These are phyloP conservation scores for Heterocephalus glaber DNA, from an alignment of 2,113 vertebrate genomes.

Conservation along the genomic window DNA sequence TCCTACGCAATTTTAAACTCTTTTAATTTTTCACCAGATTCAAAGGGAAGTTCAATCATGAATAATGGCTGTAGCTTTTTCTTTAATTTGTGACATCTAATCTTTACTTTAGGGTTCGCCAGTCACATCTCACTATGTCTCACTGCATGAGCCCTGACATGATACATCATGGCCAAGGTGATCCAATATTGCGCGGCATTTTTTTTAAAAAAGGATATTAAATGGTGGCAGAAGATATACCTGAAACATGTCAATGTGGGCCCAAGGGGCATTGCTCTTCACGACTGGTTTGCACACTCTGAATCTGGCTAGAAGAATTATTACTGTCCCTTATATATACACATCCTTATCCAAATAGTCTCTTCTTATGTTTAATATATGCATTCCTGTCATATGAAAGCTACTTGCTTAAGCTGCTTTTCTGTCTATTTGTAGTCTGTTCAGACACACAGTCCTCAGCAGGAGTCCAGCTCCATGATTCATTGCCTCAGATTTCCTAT, in stretches of 20 bases:
- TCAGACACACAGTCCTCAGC: constrained; percentile 87
- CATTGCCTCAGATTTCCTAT: constrained; percentile 89
- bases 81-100: constrained; percentile 74
- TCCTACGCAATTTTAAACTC: constrained; percentile 50
- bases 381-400: constrained; percentile 83
- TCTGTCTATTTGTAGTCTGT: constrained; percentile 87
- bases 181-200: constrained; percentile 70
- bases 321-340: constrained; percentile 62
- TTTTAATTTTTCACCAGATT: constrained; percentile 56
- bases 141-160: constrained; percentile 45
- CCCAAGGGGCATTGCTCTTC: constrained; percentile 58
- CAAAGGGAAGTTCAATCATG: constrained; percentile 35
- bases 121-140: constrained; percentile 58
- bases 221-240: constrained; percentile 52
- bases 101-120: constrained; percentile 43
- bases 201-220: constrained; percentile 68
- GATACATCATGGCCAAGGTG: constrained; percentile 42
- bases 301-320: constrained; percentile 64
- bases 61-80: constrained; percentile 33
- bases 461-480: constrained; percentile 87
- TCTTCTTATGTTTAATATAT: constrained; percentile 84
- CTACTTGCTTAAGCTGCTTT: constrained; percentile 85
- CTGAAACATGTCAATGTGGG: constrained; percentile 32
- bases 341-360: constrained; percentile 81
- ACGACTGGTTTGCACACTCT: constrained; percentile 57